Conservation (phyloP, 2,113 vertebrate genomes). For the Orthonyx spaldingii region DNA sequence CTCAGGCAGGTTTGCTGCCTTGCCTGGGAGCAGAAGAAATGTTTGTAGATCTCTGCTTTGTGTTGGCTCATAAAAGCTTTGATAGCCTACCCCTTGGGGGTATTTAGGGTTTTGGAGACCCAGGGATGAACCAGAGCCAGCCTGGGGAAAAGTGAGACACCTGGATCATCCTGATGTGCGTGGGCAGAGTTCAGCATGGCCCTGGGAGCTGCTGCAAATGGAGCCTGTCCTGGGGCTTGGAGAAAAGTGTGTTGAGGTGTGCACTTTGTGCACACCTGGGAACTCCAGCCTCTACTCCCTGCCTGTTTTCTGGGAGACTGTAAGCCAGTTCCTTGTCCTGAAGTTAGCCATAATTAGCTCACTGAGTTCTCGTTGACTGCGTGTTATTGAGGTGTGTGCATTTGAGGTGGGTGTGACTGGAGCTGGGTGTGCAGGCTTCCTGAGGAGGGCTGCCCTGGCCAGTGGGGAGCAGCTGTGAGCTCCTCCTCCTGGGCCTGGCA, state of each 20-base stretch:
- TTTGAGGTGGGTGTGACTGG: neutral
- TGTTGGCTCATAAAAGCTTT: neutral
- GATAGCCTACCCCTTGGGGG: neutral
- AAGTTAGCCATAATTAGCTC: neutral
- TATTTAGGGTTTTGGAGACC: neutral
- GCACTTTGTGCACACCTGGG: neutral
- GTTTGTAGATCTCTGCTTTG: neutral
- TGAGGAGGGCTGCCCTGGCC: neutral
- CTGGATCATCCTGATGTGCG: accelerated
- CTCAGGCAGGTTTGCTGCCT: neutral
- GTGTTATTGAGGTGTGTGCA: neutral
- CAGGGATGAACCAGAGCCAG: neutral
- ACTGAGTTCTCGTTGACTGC: accelerated
- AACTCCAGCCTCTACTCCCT: neutral
- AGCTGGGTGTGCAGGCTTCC: neutral
- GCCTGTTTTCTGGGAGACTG: neutral
- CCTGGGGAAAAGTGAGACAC: neutral
- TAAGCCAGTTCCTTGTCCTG: neutral
- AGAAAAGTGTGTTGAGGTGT: neutral
- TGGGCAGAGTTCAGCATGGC: neutral
- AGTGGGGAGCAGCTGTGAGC: neutral
- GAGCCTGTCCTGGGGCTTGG: neutral
- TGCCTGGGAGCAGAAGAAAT: neutral
- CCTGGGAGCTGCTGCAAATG: neutral
- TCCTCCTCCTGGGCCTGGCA: neutral